Conservation (phyloP, 2,113 vertebrate species). For the Agapornis roseicollis region DNA sequence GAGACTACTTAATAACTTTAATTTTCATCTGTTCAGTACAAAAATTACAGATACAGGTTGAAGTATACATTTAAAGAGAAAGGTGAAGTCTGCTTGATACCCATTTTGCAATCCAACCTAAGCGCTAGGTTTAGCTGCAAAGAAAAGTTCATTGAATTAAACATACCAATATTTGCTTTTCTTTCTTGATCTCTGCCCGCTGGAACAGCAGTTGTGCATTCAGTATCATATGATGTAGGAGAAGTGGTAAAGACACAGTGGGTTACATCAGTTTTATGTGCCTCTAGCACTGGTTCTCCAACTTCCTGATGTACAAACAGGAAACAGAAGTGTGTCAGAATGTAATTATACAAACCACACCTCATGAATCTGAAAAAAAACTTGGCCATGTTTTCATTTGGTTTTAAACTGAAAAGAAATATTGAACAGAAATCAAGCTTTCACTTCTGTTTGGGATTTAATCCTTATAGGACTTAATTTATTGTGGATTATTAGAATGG, state of each 20-base stretch:
- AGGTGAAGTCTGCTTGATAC: not conserved
- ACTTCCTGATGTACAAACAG: slow-evolving; percentile 94
- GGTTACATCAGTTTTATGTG: slow-evolving; percentile 59
- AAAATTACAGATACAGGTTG: not conserved
- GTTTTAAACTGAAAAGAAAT: not conserved
- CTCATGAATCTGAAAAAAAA: not conserved
- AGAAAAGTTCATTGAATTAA: not conserved
- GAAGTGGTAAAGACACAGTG: slow-evolving; percentile 35
- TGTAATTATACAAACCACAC: slow-evolving; percentile 53
- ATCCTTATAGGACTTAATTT: not conserved
- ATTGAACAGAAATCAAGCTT: not conserved
- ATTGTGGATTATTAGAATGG: not conserved
- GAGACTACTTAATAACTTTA: not conserved
- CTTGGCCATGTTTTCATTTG: not conserved
- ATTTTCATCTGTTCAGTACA: not conserved
- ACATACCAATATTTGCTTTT: slow-evolving; percentile 75
- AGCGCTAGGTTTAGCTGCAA: not conserved
- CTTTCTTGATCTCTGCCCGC: slow-evolving; percentile 16
- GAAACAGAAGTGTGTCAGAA: slow-evolving; percentile 78
- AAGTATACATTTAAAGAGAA: not conserved
- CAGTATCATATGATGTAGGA: not conserved
- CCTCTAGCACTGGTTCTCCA: slow-evolving; percentile 68
- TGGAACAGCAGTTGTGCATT: not conserved
- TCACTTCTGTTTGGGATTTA: not conserved
- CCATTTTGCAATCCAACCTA: not conserved